Evolutionary conservation across 2,113 vertebrate genomes (phyloP).

Genomic region (Gavia stellata): DNA sequence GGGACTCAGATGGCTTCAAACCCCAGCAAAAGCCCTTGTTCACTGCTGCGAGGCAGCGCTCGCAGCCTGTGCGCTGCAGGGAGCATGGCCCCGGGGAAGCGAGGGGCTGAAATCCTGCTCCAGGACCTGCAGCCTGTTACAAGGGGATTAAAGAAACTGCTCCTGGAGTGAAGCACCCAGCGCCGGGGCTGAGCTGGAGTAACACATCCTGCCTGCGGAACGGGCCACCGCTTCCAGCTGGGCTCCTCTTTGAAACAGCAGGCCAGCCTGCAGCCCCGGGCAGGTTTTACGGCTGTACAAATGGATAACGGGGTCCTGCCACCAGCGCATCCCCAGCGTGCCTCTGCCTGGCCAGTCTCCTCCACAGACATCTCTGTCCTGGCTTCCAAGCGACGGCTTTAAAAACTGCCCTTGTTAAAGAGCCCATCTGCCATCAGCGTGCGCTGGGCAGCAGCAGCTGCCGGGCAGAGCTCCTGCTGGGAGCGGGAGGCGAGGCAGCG

Average conservation of each 20-base stretch:
- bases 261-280: neutral
- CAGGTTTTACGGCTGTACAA: accelerated
- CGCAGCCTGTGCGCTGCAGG: accelerated
- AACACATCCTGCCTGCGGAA: accelerated
- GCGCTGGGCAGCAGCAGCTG: accelerated
- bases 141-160: neutral
- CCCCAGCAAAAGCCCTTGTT: neutral
- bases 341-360: neutral
- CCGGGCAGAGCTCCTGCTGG: accelerated
- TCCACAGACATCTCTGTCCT: neutral
- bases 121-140: accelerated
- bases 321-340: accelerated
- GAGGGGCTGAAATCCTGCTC: neutral
- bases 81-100: accelerated
- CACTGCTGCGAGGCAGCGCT: neutral
- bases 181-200: neutral
- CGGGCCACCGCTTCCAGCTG: accelerated
- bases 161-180: accelerated
- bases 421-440: neutral
- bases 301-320: accelerated
- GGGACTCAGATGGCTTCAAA: neutral
- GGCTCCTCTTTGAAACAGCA: too few relatives aligned
- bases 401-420: neutral
- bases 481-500: neutral
- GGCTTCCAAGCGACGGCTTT: neutral